Evolutionary conservation across 2,888 invertebrate genomes (phyloP), one percentile per base, ranked within the genome.

Genomic region (Noctua pronuba): DNA sequence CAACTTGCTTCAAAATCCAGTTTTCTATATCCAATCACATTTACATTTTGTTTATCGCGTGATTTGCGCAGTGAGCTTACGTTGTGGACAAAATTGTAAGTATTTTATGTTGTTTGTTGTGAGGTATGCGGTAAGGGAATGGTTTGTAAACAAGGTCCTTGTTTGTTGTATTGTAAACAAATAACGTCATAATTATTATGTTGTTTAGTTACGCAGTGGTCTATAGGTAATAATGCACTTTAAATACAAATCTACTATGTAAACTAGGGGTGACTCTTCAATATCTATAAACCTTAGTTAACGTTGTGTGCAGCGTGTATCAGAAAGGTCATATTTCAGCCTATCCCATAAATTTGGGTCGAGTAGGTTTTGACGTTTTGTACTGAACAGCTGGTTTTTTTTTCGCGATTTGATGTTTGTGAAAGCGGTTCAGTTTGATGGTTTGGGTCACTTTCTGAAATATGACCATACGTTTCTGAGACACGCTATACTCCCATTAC

Each of bases 31-130:
- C 83, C 80, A 88, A 84, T 79, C 86, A 70, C 86, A 96, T 96
- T 96, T 92, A 92, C 96, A 96, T 96, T 90, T 91, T 94, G 94
- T 95, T 95, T 94, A 93, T 89, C 88, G 84, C 77, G 66, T 68
- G 67, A 79, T 79, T 44, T 85, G 72, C 90, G 88, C 92, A 91
- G 92, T 93, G 93, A 89, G 86, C 73, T 35, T 31, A n/a, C 28
- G 52, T 66, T 21, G 73, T 82, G 83, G 85, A 88, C 89, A 88
- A 85, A 88, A 86, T 78, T 38, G 49, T 64, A 10, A 41, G 24
- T 52, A 5, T 73, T 41, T 16, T 24, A 49, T 0, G 49, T n/a
- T 35, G 35, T 75, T 74, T 80, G 13, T 46, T 74, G 16, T 66
- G 38, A n/a, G 44, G 31, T 62, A 68, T 65, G 71, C 24, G 18